phyloP scores from a whole-genome alignment of 2,113 vertebrate species.

The Phalacrocorax pelagicus region DNA sequence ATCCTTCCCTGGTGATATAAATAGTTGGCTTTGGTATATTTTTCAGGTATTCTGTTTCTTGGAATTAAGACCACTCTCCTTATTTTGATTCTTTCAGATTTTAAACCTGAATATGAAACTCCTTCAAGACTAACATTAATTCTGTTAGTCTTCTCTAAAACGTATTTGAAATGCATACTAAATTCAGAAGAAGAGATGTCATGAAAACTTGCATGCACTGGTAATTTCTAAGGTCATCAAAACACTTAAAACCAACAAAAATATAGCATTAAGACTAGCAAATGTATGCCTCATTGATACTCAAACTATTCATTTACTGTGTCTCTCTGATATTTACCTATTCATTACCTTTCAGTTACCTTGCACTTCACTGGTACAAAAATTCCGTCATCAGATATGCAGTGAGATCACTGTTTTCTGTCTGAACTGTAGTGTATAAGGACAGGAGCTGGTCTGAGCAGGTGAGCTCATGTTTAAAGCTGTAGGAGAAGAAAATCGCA shows the following conservation, averaged over 20 bases:
- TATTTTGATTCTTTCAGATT: neutral
- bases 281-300: neutral
- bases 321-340: neutral
- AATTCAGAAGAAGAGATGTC: slow-evolving; percentile 12
- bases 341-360: neutral
- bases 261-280: neutral
- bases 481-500: neutral
- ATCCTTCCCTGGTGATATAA: neutral
- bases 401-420: slow-evolving; percentile 31
- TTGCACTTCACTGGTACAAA: slow-evolving; percentile 39
- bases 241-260: slow-evolving; percentile 29
- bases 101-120: neutral
- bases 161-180: neutral
- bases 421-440: neutral
- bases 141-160: slow-evolving; percentile 39
- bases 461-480: neutral
- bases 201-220: neutral
- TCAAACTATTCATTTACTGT: neutral
- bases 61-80: neutral
- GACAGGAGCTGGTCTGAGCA: slow-evolving; percentile 34
- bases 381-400: slow-evolving; percentile 1
- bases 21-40: neutral
- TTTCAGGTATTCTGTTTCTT: neutral
- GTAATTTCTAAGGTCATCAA: neutral
- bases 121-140: neutral